A percentile compares a stretch with the other conserved stretches of the same genome.
Evolutionary conservation across 2,888 invertebrate species (phyloP).

Genomic region (Escarpia spicata): DNA sequence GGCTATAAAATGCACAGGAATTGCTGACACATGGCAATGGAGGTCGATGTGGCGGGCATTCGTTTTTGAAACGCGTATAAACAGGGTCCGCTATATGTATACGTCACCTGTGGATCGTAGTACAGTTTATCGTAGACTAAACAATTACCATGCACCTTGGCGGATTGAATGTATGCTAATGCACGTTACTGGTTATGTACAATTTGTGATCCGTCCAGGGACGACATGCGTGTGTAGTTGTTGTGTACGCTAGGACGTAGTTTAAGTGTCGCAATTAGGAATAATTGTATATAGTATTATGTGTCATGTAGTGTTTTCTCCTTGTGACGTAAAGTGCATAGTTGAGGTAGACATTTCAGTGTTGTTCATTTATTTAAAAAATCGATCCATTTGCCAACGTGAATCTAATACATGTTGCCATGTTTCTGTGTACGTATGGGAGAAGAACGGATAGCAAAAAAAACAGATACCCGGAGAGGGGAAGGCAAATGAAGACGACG

Average conservation of each 20-base stretch:
- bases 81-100: background rate
- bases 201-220: background rate
- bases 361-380: background rate
- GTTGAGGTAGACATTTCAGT: background rate
- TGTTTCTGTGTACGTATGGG: background rate
- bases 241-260: background rate
- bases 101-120: background rate
- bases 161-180: background rate
- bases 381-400: background rate
- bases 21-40: background rate
- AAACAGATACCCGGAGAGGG: background rate
- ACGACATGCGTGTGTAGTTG: background rate
- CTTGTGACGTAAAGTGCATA: background rate
- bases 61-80: background rate
- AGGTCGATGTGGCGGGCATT: background rate
- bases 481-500: background rate
- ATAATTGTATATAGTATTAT: background rate
- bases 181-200: background rate
- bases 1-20: background rate
- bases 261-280: background rate
- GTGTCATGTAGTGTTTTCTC: background rate
- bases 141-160: background rate
- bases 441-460: background rate
- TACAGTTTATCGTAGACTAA: background rate
- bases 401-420: background rate